Evolutionary conservation across 2,797 vertebrate species (phyloP).

Genomic region (Helostoma temminkii): DNA sequence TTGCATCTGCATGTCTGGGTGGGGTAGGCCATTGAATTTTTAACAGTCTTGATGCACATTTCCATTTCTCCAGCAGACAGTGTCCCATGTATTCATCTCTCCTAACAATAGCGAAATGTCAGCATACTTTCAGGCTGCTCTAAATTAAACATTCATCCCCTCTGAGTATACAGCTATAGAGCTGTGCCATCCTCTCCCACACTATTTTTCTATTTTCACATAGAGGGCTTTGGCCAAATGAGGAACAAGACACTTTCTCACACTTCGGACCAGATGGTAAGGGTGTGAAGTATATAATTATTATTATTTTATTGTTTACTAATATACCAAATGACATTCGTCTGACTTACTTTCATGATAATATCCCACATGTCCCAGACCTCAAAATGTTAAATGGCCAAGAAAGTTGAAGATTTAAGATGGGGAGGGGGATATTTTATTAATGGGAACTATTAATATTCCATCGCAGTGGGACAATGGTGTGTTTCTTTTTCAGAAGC

Average conservation of each 20-base stretch:
- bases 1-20: slow-evolving; percentile 53
- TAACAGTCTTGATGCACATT: slow-evolving; percentile 81
- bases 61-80: slow-evolving; percentile 78
- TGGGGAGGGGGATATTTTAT: slow-evolving; percentile 83
- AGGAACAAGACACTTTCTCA: slow-evolving; percentile 35
- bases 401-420: slow-evolving; percentile 73
- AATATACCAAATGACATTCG: slow-evolving; percentile 44
- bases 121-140: slow-evolving; percentile 81
- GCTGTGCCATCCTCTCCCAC: slow-evolving; percentile 50
- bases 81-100: slow-evolving; percentile 78
- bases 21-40: slow-evolving; percentile 77
- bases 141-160: slow-evolving; percentile 85
- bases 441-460: slow-evolving; percentile 87
- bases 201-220: slow-evolving; percentile 60
- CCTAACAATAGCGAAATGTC: slow-evolving; percentile 84
- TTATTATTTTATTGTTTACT: slow-evolving; percentile 26
- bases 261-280: slow-evolving; percentile 39
- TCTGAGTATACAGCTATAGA: slow-evolving; percentile 72
- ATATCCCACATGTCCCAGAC: slow-evolving; percentile 49
- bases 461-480: slow-evolving; percentile 82
- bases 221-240: slow-evolving; percentile 40
- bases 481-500: slow-evolving; percentile 84
- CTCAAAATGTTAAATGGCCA: slow-evolving; percentile 57
- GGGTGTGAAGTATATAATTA: slow-evolving; percentile 6
- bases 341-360: slow-evolving; percentile 45